Percentiles rank a stretch among this genome's conserved stretches.
Conservation (phyloP, 2,797 vertebrate genomes). For the Phalanger gymnotis region DNA sequence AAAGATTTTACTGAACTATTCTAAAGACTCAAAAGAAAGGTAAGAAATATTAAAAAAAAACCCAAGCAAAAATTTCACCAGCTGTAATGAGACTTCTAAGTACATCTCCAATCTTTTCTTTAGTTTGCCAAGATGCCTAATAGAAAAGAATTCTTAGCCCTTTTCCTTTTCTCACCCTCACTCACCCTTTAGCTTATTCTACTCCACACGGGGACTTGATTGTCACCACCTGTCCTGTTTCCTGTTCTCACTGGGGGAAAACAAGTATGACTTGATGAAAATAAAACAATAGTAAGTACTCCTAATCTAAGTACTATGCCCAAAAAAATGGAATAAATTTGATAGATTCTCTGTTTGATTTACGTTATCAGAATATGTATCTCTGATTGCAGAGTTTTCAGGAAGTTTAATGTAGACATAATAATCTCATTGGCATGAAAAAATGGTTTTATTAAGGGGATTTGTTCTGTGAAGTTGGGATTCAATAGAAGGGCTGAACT, state of each 20-base stretch:
- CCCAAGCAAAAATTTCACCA: not conserved
- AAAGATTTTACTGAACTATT: not conserved
- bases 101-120: not conserved
- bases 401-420: not conserved
- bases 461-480: too few relatives aligned
- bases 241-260: not conserved
- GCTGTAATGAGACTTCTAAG: not conserved
- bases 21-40: not conserved
- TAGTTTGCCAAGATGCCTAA: not conserved
- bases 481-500: too few relatives aligned
- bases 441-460: not conserved
- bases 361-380: not conserved
- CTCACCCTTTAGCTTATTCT: not conserved
- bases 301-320: not conserved
- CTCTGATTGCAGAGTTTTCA: not conserved
- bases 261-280: not conserved
- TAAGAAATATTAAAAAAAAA: not conserved
- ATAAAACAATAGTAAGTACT: not conserved
- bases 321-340: not conserved
- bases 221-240: not conserved
- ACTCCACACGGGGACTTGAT: not conserved
- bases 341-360: not conserved
- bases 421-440: not conserved
- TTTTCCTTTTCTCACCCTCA: not conserved
- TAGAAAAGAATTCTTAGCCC: not conserved